Evolutionary conservation across 2,888 invertebrate species (phyloP).

Genomic region (Noctua comes): DNA sequence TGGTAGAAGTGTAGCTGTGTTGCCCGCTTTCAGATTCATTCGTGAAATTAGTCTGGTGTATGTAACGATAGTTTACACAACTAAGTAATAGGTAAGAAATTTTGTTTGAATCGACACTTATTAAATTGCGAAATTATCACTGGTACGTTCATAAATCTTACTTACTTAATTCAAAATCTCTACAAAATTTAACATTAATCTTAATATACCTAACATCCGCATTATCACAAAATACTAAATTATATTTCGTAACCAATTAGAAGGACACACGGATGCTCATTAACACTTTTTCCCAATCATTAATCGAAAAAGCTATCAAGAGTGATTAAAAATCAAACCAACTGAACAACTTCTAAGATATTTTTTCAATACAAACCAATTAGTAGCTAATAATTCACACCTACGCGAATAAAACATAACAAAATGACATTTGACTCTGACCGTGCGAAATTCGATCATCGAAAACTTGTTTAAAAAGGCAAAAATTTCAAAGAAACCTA

Average conservation of each 20-base stretch:
- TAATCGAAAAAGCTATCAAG: constrained; percentile 24
- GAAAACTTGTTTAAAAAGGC: constrained; percentile 49
- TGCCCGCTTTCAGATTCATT: not conserved
- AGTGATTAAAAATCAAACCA: constrained; percentile 28
- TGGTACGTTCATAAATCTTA: not conserved
- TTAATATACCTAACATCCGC: constrained; percentile 3
- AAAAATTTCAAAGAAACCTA: constrained; percentile 35
- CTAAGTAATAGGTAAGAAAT: not conserved
- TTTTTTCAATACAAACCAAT: constrained; percentile 43
- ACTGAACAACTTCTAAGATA: not conserved
- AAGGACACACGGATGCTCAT: constrained; percentile 23
- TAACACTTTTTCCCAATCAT: constrained; percentile 19
- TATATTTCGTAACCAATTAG: constrained; percentile 14
- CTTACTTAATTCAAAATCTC: not conserved
- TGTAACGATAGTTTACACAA: not conserved
- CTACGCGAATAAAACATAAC: constrained; percentile 37
- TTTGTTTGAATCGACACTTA: no score
- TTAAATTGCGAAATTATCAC: not conserved
- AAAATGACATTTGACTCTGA: constrained; percentile 42
- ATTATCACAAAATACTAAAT: constrained; percentile 16
- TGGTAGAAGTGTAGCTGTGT: no score
- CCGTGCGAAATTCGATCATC: constrained; percentile 39
- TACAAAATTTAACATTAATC: constrained; percentile 13
- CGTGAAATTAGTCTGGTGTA: not conserved
- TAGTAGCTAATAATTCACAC: constrained; percentile 60